Base-by-base conservation (phyloP, 1,140 invertebrate species). In the Belonocnema kinseyi region DNA sequence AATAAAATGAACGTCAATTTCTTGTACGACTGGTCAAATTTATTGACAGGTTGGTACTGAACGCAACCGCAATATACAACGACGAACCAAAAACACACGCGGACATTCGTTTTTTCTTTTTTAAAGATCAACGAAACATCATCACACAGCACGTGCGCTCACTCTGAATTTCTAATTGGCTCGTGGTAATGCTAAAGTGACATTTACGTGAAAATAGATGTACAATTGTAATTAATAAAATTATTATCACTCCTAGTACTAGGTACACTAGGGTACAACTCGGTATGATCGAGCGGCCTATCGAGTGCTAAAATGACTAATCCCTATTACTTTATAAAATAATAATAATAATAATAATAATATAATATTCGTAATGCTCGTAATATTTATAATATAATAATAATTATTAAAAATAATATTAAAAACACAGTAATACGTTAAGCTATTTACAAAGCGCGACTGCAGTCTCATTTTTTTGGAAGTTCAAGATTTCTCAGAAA, bases 391-490 rank as follows among this genome's bases (percentile, higher is more conserved):
- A 85, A 80, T 80, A 82, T 84, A 80, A 83, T 85, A 79, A 85
- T 84, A 83, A 81, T 84, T 83, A 85, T 84, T 85, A 88, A 85
- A 85, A 89, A 89, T 88, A 87, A 90, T 90, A 86, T 88, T 88
- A 88, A 86, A 89, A 88, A 89, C 85, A 86, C 80, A 83, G 82
- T 86, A 83, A 84, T 85, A 86, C 80, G 82, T 84, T 83, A 84
- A 88, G 89, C 88, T 91, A 91, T 91, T 56, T 91, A 91, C 90
- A 91, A 91, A 89, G 88, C 86, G 85, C 88, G 87, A 90, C 86
- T 87, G 85, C 87, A 88, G 85, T 89, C 86, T 89, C 85, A 81
- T 85, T 81, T 81, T 74, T 70, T 75, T 81, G 74, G 51, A 70
- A 77, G 72, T 74, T 77, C 76, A 72, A 12, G 74, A 83, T 78